Base-by-base conservation (phyloP, 2,113 vertebrate species). In the Uria aalge region DNA sequence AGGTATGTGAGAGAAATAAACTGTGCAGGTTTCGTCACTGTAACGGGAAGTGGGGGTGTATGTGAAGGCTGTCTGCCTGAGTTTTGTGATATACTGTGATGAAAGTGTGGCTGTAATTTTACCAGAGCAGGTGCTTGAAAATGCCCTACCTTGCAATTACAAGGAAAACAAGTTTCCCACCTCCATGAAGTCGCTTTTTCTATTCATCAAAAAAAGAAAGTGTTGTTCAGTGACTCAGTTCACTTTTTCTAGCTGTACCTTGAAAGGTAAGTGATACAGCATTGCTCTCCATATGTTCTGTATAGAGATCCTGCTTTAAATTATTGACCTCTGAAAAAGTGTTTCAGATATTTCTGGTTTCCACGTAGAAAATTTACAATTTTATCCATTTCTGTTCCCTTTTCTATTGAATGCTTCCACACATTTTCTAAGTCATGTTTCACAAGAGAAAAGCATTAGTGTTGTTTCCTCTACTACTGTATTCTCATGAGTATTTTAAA, bases 401-500 rank as follows among this genome's bases (percentile, higher is more conserved):
- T 66, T 93, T 97, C 78, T 64, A 23, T 90, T 86, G 76, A 57
- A 45, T 72, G 40, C 87, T 96, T 97, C 75, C 43, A 60, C 64
- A 90, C n/a, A 41, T 85, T 94, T 95, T 75, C 60, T 60, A 76
- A 94, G 80, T 92, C 83, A 67, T 41, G 27, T 83, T 95, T 94
- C 94, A 71, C 38, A 85, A 78, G 75, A 71, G 85, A 85, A 85
- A 91, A 90, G 27, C 24, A 8, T 84, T 62, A 79, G 52, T 88
- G 17, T 74, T 96, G 56, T 94, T 96, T 92, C 53, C 76, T 83
- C 63, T 77, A 80, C 81, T 95, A 34, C 62, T 83, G 12, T 83
- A 81, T 90, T 90, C 91, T 85, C 63, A 12, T 15, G 91, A 86
- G 74, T 90, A 68, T 88, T 95, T 95, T 96, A 93, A 96, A 94